Base-by-base conservation (phyloP, 2,113 vertebrate species). In the Anguilla japonica region DNA sequence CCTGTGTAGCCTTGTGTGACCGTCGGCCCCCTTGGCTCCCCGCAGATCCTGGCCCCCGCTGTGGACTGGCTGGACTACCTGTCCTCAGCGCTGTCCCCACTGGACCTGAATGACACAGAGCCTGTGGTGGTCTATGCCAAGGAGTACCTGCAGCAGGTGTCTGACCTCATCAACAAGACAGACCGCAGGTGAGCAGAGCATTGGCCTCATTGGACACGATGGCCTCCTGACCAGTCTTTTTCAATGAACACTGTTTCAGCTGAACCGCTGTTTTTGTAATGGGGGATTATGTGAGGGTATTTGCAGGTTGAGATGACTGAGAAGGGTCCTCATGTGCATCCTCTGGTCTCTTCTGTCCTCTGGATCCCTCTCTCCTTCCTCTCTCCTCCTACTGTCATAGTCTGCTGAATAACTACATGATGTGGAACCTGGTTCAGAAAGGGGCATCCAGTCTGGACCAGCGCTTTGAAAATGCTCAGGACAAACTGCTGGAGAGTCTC, bases 361-460 rank as follows among this genome's bases (percentile, higher is more conserved):
- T 26, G 9, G 60, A 50, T n/a, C 41, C 40, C 80, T 20, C 81
- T 41, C 78, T 67, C 79, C 6, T 11, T 5, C 8, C 67, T 15
- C 63, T 2, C 40, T 9, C 82, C 85, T 87, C 57, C 7, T 26
- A 7, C 71, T 46, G 43, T 43, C 0, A 0, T 89, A 99, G 98
- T 46, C 11, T 98, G 89, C 89, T 99, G 87, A 99, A 99, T 92
- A 99, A 98, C 94, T 99, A 99, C 93, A 95, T 99, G 95, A 97
- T 99, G 86, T 99, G 98, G 98, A 99, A 98, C 63, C 91, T 99
- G 93, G 97, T 98, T 22, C 97, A 98, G 94, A 99, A 99, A 92
- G 97, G 96, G 0, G 97, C 96, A 0, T 95, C 96, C 11, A 99
- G 97, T 90, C 91, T 99, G 83, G 98, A 99, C 89, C 97, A 96